Percentiles rank a stretch among this genome's conserved stretches.
These are phyloP conservation scores for Berghia stephanieae DNA, from an alignment of 1,140 invertebrate species.

Conservation along the genomic window DNA sequence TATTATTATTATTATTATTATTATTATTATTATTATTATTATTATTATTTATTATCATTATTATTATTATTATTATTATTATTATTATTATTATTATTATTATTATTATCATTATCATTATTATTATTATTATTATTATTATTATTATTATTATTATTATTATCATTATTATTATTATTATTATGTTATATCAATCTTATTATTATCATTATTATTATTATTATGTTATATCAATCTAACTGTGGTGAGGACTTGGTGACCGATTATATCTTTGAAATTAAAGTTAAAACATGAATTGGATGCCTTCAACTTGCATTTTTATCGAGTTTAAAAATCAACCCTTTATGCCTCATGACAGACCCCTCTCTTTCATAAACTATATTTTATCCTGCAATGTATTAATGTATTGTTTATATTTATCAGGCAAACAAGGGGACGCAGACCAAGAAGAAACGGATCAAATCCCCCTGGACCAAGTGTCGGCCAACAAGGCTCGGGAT, in stretches of 20 bases:
- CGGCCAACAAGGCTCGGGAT: conserved; percentile 45
- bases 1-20: too few species aligned
- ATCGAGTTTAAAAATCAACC: too few species aligned
- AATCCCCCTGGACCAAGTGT: conserved; percentile 47
- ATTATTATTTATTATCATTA: too few species aligned
- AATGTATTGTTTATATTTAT: not conserved
- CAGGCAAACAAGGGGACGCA: conserved; percentile 51
- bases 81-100: too few species aligned
- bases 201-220: not conserved
- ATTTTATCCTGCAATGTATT: not conserved
- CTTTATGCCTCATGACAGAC: not conserved
- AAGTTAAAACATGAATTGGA: not conserved
- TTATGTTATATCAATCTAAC: not conserved
- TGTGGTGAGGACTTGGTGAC: too few species aligned
- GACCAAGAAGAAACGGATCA: conserved; percentile 48
- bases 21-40: too few species aligned
- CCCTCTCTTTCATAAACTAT: not conserved
- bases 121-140: not conserved
- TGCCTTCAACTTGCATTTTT: too few species aligned
- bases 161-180: not conserved
- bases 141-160: not conserved
- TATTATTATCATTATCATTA: too few species aligned
- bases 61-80: too few species aligned
- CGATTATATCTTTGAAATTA: not conserved
- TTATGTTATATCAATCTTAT: not conserved